Evolutionary conservation across 1,140 invertebrate genomes (phyloP), one percentile per base, ranked within the genome.

Genomic region (Drosophila setifemur): DNA sequence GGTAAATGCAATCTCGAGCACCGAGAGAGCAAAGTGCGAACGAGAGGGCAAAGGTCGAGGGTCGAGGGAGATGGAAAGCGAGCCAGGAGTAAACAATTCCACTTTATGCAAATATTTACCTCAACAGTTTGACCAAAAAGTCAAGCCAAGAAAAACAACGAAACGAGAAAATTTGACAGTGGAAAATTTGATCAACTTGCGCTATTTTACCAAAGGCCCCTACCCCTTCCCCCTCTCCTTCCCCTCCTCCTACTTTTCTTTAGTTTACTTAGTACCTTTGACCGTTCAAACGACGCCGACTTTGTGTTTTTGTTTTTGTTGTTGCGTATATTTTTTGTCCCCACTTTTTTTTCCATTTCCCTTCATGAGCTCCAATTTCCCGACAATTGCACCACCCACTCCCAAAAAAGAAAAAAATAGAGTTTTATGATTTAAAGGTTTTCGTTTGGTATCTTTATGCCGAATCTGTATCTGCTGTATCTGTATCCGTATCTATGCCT

Each of bases 381-480:
- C 7, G 35, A 26, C 75, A 47, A 53, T 70, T 75, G 63, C 57
- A 43, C 16, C 42, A 26, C 28, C 63, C 40, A 14, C 23, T 31
- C 29, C 29, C n/a, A 40, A 31, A 52, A 63, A 37, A 33, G 19
- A 57, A 69, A 43, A 57, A 26, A n/a, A n/a, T n/a, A n/a, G n/a
- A n/a, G 23, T 61, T 73, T 79, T 79, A 82, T 83, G 63, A 83
- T 75, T 82, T 77, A 75, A 81, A 83, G 55, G 57, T 47, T 64
- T 58, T 69, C 29, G 35, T 69, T 78, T 55, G 47, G 37, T 44
- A 71, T 73, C 61, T 68, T 55, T 78, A 78, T 73, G 43, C 55
- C 57, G 54, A 44, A 45, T 54, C 26, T 37, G 31, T 73, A 40
- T 55, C 33, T 55, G 45, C 31, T 47, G 35, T 73, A 45, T 60